Percentiles rank a stretch among this genome's conserved stretches.
These are phyloP conservation scores for Pleuronectes platessa DNA, from an alignment of 2,113 vertebrate species.

Conservation along the genomic window DNA sequence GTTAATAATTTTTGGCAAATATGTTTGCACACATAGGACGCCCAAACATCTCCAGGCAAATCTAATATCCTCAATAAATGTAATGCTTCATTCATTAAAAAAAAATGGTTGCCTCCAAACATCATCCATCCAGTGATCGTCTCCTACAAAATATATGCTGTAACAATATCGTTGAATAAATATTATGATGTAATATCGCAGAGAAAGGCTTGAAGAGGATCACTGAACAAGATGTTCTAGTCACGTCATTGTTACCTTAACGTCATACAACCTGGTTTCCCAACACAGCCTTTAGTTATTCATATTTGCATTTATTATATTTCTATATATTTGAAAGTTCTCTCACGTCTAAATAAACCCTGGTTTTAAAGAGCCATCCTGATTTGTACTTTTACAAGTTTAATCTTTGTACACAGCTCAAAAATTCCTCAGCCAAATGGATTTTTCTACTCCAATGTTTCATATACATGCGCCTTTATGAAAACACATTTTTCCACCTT, in stretches of 20 bases:
- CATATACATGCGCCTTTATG: slow-evolving; percentile 22
- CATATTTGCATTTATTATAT: no score
- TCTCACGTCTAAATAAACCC: neutral
- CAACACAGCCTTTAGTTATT: neutral
- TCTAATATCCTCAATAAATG: no score
- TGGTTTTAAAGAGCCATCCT: neutral
- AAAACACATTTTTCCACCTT: slow-evolving; percentile 29
- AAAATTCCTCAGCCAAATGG: neutral
- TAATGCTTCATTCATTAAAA: no score
- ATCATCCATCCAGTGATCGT: no score
- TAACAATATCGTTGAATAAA: no score
- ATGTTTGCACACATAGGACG: no score
- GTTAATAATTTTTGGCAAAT: no score
- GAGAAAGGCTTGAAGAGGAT: no score
- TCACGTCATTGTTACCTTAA: neutral
- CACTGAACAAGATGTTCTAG: neutral
- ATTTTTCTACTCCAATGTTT: neutral
- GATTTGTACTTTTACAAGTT: slow-evolving; percentile 1
- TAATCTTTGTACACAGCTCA: neutral
- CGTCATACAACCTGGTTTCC: neutral
- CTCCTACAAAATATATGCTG: no score
- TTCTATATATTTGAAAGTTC: neutral
- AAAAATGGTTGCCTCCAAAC: no score
- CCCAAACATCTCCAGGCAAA: no score
- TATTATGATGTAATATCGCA: no score